Conservation (phyloP, 92 coral and sea anemone species). For the Epizoanthus illoricatus region DNA sequence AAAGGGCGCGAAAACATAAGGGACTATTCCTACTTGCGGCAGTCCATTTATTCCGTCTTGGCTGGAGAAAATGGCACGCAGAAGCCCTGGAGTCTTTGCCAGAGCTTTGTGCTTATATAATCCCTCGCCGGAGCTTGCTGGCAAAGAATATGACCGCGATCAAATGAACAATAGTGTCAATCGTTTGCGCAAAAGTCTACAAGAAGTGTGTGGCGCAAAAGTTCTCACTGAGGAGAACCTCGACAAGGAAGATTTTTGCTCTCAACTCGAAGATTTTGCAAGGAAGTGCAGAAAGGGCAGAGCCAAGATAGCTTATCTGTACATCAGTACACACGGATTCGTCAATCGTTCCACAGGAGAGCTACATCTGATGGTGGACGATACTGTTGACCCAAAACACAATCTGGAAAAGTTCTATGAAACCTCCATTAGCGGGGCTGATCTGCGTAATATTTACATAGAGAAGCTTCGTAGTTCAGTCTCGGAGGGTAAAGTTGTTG, state of each 20-base stretch:
- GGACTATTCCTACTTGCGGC: too few relatives aligned
- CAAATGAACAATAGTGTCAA: constrained; percentile 2
- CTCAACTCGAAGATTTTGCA: neutral
- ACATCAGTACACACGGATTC: constrained; percentile 18
- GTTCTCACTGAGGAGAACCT: neutral
- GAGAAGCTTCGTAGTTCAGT: neutral
- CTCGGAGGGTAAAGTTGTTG: neutral
- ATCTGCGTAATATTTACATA: neutral
- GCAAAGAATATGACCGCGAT: constrained; percentile 1
- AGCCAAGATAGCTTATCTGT: neutral
- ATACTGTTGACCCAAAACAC: neutral
- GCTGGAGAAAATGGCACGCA: neutral
- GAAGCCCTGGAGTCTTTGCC: neutral
- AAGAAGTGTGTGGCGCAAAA: constrained; percentile 1
- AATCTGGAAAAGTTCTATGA: neutral
- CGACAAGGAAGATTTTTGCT: neutral
- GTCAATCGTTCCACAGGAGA: neutral
- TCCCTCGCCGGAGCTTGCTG: constrained; percentile 21
- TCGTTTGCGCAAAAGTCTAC: neutral
- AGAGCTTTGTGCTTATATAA: constrained; percentile 11
- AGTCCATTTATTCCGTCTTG: too few relatives aligned
- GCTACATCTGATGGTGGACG: constrained; percentile 23
- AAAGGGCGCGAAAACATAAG: too few relatives aligned
- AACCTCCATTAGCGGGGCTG: constrained; percentile 5
- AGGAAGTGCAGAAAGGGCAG: neutral